Percentiles rank a stretch among this genome's conserved stretches.
These are phyloP conservation scores for Dromococcyx pavoninus DNA, from an alignment of 2,797 vertebrate genomes.

Conservation along the genomic window DNA sequence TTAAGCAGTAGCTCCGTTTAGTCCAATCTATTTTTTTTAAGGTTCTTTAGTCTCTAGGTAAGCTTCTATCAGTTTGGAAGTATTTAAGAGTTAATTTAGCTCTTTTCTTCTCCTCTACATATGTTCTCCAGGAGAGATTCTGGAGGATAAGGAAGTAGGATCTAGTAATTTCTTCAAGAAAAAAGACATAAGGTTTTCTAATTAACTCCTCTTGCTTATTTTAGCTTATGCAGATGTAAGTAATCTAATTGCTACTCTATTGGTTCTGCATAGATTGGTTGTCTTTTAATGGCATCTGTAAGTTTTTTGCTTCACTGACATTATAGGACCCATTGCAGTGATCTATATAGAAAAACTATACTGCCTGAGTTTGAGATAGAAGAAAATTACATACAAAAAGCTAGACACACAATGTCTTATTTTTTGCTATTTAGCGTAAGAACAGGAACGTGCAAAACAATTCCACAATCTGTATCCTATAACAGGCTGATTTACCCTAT, in stretches of 20 bases:
- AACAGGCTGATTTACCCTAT: background rate
- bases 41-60: background rate
- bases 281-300: slow-evolving; percentile 56
- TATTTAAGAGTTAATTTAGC: background rate
- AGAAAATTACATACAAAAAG: slow-evolving; percentile 61
- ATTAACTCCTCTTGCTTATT: slow-evolving; percentile 42
- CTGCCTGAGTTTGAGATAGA: slow-evolving; percentile 10
- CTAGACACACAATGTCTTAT: background rate
- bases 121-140: background rate
- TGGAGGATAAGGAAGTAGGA: background rate
- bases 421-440: slow-evolving; percentile 7
- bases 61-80: background rate
- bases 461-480: background rate
- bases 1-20: background rate
- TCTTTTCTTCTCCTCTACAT: background rate
- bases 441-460: background rate
- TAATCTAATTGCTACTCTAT: slow-evolving; percentile 56
- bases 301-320: slow-evolving; percentile 59
- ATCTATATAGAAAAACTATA: slow-evolving; percentile 42
- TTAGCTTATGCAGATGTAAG: slow-evolving; percentile 43
- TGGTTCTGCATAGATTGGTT: slow-evolving; percentile 46
- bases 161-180: slow-evolving; percentile 50
- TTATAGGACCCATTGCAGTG: slow-evolving; percentile 41
- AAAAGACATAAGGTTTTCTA: slow-evolving; percentile 31
- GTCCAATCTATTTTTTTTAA: background rate